Conservation (phyloP, 2,797 vertebrate genomes). For the Eurystomus glaucurus region DNA sequence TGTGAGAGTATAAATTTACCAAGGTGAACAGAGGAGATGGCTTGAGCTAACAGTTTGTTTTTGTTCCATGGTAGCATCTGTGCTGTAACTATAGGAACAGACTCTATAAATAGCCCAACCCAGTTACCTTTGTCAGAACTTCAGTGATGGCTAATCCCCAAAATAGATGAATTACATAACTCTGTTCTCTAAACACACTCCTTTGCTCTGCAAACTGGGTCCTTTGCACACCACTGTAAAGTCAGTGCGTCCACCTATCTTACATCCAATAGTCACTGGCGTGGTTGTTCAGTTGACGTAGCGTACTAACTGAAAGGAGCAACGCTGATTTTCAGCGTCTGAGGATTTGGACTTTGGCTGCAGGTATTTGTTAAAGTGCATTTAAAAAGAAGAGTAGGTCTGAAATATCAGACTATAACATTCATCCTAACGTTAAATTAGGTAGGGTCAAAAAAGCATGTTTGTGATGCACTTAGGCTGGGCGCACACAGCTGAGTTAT, state of each 20-base stretch:
- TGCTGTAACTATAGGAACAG: constrained; percentile 21
- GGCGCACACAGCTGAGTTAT: background rate
- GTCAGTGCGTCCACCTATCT: background rate
- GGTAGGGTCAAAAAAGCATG: background rate
- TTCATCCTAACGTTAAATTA: background rate
- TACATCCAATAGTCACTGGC: background rate
- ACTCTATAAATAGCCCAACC: constrained; percentile 62
- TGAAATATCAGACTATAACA: background rate
- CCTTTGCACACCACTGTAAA: background rate
- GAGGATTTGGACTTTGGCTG: background rate
- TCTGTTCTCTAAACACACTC: background rate
- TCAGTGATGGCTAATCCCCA: constrained; percentile 26
- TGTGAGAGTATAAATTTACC: background rate
- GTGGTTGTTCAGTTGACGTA: background rate
- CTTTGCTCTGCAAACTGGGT: background rate
- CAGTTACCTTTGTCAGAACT: constrained; percentile 63
- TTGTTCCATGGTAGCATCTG: background rate
- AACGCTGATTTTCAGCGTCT: background rate
- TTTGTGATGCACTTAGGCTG: background rate
- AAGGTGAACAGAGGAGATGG: background rate
- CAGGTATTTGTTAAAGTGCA: background rate
- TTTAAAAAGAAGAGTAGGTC: background rate
- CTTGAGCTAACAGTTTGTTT: background rate
- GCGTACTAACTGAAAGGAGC: background rate
- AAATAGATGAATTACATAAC: constrained; percentile 69